Evolutionary conservation across 2,888 invertebrate genomes (phyloP).

Genomic region (Pristionchus fissidentatus): DNA sequence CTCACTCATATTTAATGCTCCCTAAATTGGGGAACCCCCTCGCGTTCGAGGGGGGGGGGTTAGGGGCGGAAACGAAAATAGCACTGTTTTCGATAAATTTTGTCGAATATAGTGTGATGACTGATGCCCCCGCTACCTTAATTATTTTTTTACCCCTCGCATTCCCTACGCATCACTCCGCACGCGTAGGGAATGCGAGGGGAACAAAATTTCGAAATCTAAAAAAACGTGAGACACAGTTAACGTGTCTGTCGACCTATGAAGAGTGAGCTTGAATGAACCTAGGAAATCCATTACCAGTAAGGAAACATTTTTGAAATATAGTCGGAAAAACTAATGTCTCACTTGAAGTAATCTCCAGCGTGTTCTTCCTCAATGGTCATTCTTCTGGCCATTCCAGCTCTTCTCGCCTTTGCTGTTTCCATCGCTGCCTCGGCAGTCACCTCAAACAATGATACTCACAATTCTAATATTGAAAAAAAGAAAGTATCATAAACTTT

Average conservation of each 20-base stretch:
- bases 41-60: no score
- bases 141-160: no score
- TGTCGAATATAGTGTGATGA: no score
- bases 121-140: no score
- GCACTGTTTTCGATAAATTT: no score
- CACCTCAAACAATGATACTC: background rate
- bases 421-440: slow-evolving; percentile 19
- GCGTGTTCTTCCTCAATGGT: slow-evolving; percentile 70
- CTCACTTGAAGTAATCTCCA: slow-evolving; percentile 68
- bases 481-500: background rate
- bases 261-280: background rate
- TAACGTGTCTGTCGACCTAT: background rate
- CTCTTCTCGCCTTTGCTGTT: slow-evolving; percentile 50
- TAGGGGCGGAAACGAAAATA: no score
- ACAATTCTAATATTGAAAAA: background rate
- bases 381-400: slow-evolving; percentile 64
- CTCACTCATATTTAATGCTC: no score
- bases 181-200: no score
- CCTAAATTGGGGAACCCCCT: no score
- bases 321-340: no score
- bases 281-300: background rate
- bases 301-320: background rate
- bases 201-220: no score
- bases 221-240: background rate
- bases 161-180: no score